Base-by-base conservation (phyloP, 1,140 invertebrate genomes). In the Tetranychus urticae region DNA sequence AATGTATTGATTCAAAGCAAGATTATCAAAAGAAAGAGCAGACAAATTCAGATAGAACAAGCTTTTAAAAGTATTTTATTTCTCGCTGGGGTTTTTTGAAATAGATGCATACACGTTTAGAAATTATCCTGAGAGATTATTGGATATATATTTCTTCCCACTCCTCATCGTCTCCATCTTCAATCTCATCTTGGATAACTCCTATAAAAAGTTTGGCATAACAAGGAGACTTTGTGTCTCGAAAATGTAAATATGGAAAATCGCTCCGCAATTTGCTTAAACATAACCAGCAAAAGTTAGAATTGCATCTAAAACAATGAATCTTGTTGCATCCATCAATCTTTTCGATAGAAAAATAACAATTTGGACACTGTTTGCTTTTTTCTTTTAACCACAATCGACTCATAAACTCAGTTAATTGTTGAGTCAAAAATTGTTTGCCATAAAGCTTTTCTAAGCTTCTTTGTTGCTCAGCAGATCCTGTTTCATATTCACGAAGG, bases 251-350 rank as follows among this genome's bases (percentile, higher is more conserved):
- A 67, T 83, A 83, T 0, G 81, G 81, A 62, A 73, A 71, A 7
- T 65, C 59, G 7, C 66, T 67, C 56, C 75, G 70, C 13, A 83
- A 68, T 39, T 68, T 64, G 2, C 58, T 63, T 23, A 70, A 68
- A 67, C 81, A 82, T 3, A 80, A 63, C 80, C 81, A 84, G 65
- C 82, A 84, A 69, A 84, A 83, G 64, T 73, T 77, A 2, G 74
- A 73, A 39, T 74, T 73, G 65, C 82, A 84, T 61, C 79, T 77
- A 64, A 73, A 75, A 67, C 82, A 84, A 1, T 74, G 74, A 79
- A 84, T 83, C 71, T 83, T 83, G 69, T 84, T 83, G 63, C 82
- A 84, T 1, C 82, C 82, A 68, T 80, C 77, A 2, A 74, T 77
- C 76, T 83, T 84, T 76, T 82, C 78, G 68, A 83, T 82, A 31